phyloP scores from a whole-genome alignment of 2,888 invertebrate genomes.

The Lymantria dispar region DNA sequence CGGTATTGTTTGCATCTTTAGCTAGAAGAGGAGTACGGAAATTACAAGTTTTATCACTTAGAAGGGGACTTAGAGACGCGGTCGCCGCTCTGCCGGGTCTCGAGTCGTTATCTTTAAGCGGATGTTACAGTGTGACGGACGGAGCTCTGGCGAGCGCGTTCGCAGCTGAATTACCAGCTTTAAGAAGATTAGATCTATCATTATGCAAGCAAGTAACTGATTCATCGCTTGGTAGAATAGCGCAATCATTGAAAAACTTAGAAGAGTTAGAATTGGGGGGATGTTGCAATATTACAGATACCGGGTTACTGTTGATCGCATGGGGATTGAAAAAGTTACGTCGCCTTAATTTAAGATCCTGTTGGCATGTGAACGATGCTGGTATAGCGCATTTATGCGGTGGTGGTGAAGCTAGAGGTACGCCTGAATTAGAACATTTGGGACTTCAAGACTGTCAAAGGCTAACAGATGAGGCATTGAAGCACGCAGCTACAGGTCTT shows the following conservation, averaged over 20 bases:
- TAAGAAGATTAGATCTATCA: conserved; percentile 92
- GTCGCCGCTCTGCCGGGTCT: conserved; percentile 92
- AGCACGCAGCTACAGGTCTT: conserved; percentile 92
- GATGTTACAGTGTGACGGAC: conserved; percentile 96
- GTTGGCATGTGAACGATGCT: conserved; percentile 95
- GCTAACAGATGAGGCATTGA: conserved; percentile 94
- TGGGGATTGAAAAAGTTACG: conserved; percentile 93
- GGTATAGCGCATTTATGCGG: conserved; percentile 94
- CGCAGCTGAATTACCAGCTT: conserved; percentile 87
- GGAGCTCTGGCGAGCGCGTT: conserved; percentile 92
- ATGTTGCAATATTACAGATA: conserved; percentile 95
- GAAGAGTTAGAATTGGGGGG: conserved; percentile 95
- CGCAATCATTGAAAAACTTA: conserved; percentile 91
- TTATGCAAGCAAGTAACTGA: conserved; percentile 98
- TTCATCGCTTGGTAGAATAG: conserved; percentile 91
- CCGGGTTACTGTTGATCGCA: conserved; percentile 92
- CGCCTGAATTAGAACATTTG: conserved; percentile 90
- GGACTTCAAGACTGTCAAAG: conserved; percentile 97
- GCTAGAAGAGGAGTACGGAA: conserved; percentile 93
- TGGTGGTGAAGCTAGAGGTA: conserved; percentile 89
- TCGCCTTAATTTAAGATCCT: conserved; percentile 93
- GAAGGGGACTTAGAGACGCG: conserved; percentile 92
- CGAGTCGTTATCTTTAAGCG: conserved; percentile 94
- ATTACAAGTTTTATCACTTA: conserved; percentile 93
- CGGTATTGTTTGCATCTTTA: conserved; percentile 92